Percentiles rank a stretch among this genome's conserved stretches.
Evolutionary conservation across 2,797 vertebrate species (phyloP).

Genomic region (Rhynchonycteris naso): DNA sequence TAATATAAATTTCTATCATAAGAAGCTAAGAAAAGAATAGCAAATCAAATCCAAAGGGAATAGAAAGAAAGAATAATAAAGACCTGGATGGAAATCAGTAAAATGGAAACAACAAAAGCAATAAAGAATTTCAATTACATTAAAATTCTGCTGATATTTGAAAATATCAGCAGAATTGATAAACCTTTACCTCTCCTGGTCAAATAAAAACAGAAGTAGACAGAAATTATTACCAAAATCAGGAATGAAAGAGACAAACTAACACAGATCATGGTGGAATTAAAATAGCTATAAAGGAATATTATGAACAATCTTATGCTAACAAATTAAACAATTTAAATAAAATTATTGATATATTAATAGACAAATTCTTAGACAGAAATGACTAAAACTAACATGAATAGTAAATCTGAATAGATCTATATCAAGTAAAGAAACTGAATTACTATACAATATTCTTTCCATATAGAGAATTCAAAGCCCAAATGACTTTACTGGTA

Average conservation of each 20-base stretch:
- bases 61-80: background rate
- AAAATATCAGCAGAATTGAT: constrained; percentile 17
- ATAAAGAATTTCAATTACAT: background rate
- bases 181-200: background rate
- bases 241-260: background rate
- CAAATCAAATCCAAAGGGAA: background rate
- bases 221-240: background rate
- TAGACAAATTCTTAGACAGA: background rate
- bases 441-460: background rate
- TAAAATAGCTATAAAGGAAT: background rate
- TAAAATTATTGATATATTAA: background rate
- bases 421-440: background rate
- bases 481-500: background rate
- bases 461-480: background rate
- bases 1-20: background rate
- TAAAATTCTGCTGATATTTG: background rate
- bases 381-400: background rate
- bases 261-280: background rate
- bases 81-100: background rate
- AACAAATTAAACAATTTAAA: background rate
- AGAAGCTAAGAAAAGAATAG: background rate
- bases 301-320: background rate
- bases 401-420: background rate
- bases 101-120: constrained; percentile 4
- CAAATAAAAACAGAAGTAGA: background rate